Base-by-base conservation (phyloP, 2,888 invertebrate species). In the Acheta domesticus region DNA sequence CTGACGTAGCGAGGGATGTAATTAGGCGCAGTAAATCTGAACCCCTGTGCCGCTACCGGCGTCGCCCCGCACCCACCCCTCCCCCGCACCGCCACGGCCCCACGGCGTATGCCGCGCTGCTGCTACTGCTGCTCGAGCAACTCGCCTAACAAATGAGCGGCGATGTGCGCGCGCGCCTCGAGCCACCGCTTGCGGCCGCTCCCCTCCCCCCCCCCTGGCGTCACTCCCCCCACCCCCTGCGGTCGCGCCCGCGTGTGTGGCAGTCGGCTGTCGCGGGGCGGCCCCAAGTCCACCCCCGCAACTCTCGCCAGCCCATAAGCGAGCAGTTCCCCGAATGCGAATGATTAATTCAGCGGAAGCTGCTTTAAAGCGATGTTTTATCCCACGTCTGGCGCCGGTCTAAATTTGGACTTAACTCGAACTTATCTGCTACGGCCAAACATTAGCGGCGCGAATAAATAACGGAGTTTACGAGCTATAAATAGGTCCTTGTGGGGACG, bases 1-100 rank as follows among this genome's bases (percentile, higher is more conserved):
- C 62, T 62, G 62, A 62, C 62, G 62, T 62, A 62, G 62, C 62
- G 16, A 62, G 62, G 62, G 16, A n/a, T 62, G 62, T 62, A 62
- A 62, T 62, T 62, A 62, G 62, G 62, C 62, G 62, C 62, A 62
- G 62, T 62, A 62, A 62, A 62, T 62, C 62, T 62, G 62, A 62
- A 62, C n/a, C 62, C 62, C 62, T 2, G 62, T 11, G 14, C n/a
- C n/a, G 36, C 36, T 36, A 3, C 62, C n/a, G 62, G 16, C 12
- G n/a, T n/a, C 62, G 4, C 62, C 5, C n/a, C 16, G 16, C n/a
- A n/a, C 14, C 16, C 62, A 2, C 12, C 62, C 16, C 62, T 3
- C 62, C 62, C 5, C 23, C 23, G 2, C 23, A 23, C 36, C 36
- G 36, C 5, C 36, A 2, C 5, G 8, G 36, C 36, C 36, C 36